Evolutionary conservation across 1,140 invertebrate genomes (phyloP), one percentile per base, ranked within the genome.

Genomic region (Drosophila ficusphila): DNA sequence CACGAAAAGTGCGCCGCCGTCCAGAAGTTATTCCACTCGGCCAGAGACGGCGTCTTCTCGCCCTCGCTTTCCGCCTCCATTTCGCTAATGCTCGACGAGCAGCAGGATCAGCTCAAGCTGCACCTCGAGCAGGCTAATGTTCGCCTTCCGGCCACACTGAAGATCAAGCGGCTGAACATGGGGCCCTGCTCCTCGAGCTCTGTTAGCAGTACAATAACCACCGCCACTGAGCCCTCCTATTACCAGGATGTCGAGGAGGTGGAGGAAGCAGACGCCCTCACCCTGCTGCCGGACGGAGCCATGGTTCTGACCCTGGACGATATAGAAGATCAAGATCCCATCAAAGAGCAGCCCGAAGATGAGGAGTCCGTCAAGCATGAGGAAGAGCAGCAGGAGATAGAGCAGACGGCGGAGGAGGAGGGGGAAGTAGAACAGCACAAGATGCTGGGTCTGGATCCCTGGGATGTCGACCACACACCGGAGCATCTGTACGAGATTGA

Each of bases 1-100:
- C 82, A 73, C 4, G 81, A 79, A 36, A 91, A 91, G 39, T 91
- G 90, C 25, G 54, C 82, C 46, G 69, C 70, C 5, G 79, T 90
- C 5, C 56, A 81, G 11, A 68, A 83, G 39, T 52, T 91, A 0
- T 85, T 89, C 11, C 64, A 78, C 33, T 51, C 48, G 11, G 69
- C 51, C 2, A 21, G 18, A 42, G 11, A 14, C 39, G 11, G 9
- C 8, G 12, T 48, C 11, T 52, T 52, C 4, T 53, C 61, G 18
- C 48, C 31, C 25, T 52, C 18, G 16, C 3, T 2, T 7, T 18
- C 14, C 14, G 51, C 60, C 2, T 46, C 60, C 4, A 1, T 18
- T 19, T 3, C 61, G 9, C 23, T 46, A 4, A 23, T 65, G n/a
- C 25, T 61, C 14, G 65, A 72, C 14, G 38, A 75, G 6, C 76